Conservation (phyloP, 1,140 invertebrate genomes). For the Tachypleus tridentatus region DNA sequence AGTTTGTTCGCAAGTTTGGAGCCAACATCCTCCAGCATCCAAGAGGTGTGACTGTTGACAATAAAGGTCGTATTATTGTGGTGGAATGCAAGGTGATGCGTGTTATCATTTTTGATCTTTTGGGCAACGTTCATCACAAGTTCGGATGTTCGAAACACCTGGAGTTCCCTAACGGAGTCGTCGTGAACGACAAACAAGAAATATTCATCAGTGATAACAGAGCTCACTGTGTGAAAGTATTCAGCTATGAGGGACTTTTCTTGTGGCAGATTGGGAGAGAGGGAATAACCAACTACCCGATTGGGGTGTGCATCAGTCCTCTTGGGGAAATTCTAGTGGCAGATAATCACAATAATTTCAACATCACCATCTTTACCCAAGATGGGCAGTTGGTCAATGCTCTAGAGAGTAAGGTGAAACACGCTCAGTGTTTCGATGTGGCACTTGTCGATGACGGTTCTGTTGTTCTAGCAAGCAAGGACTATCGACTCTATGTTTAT, state of each 20-base stretch:
- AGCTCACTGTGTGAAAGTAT: conserved; percentile 98
- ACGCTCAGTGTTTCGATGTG: conserved; percentile 98
- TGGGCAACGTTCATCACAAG: conserved; percentile 90
- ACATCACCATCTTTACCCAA: conserved; percentile 93
- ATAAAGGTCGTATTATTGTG: conserved; percentile 93
- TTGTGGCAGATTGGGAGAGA: conserved; percentile 95
- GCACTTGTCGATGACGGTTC: conserved; percentile 98
- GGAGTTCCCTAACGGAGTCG: conserved; percentile 46
- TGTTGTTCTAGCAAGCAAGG: conserved; percentile 95
- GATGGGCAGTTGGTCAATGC: conserved; percentile 92
- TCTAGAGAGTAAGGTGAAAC: conserved; percentile 92
- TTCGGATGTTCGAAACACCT: conserved; percentile 60
- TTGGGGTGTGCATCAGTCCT: conserved; percentile 94
- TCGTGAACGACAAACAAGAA: conserved; percentile 67
- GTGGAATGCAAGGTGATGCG: conserved; percentile 99
- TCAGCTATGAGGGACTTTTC: conserved; percentile 94
- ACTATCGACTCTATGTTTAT: conserved; percentile 97
- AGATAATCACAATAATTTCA: conserved; percentile 99
- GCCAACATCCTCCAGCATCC: conserved; percentile 98
- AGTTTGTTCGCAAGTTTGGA: conserved; percentile 97
- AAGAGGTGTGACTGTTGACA: conserved; percentile 90
- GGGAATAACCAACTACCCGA: conserved; percentile 97
- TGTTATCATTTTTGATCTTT: conserved; percentile 96
- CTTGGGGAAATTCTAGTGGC: conserved; percentile 94
- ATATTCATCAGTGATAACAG: conserved; percentile 99